Evolutionary conservation across 2,113 vertebrate species (phyloP), one percentile per base, ranked within the genome.

Genomic region (Tetraodon nigroviridis): DNA sequence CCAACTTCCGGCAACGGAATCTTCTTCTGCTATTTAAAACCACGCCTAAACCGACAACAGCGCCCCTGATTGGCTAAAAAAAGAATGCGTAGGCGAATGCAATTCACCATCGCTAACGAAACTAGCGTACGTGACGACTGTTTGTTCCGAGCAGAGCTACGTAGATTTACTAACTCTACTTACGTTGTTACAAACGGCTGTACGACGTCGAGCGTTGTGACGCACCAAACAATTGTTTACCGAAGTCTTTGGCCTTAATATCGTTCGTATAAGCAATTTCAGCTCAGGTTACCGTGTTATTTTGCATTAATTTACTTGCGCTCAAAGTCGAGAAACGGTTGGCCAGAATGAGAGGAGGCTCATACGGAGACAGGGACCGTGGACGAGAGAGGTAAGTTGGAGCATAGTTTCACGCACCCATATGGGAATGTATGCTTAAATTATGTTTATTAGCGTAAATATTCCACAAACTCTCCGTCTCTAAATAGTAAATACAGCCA

Each of bases 361-460:
- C 88, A 2, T 90, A 88, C 32, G 88, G 86, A 56, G 87, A 87
- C 69, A 64, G 94, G 73, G 94, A 94, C 81, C 92, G 93, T 66
- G 94, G 94, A 72, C 91, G 95, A 55, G 95, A 95, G 75, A 91
- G 94, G 96, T 95, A 86, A 83, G 88, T 57, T 3, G 5, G 16
- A 49, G 49, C 19, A n/a, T 27, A 27, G 24, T 27, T 27, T 27
- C 24, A 27, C 24, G 24, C 24, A 27, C 24, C 5, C 3, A 27
- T 27, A 27, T 27, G 24, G 24, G 24, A 27, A 27, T 27, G 24
- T 27, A 27, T 27, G 24, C 24, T 27, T 27, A 27, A 27, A 27
- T 27, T 27, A 27, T 27, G 24, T 27, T 27, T 27, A 27, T 6
- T 27, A 27, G 24, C 24, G 24, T 27, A 27, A 6, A 27, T 27